Conservation (phyloP, 2,113 vertebrate genomes). For the Archilochus colubris region DNA sequence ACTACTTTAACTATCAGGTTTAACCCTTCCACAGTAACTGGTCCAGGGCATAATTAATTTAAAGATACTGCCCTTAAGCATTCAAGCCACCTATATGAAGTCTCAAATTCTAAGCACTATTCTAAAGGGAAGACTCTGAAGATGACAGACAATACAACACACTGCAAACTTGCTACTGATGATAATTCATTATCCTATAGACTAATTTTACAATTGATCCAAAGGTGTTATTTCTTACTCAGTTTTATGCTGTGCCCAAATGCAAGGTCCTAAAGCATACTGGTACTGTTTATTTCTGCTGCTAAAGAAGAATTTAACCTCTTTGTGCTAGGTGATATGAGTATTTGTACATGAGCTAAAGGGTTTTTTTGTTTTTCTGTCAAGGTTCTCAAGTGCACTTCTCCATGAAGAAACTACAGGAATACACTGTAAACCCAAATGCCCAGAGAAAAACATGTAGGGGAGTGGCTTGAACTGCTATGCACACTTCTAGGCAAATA, state of each 20-base stretch:
- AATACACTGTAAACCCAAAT: background rate
- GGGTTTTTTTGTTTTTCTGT: background rate
- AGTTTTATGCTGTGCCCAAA: background rate
- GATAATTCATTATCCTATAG: background rate
- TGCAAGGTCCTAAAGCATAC: background rate
- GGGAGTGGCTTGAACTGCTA: background rate
- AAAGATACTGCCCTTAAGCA: background rate
- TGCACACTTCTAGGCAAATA: background rate
- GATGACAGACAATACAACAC: background rate
- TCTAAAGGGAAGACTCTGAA: background rate
- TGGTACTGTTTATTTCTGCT: background rate
- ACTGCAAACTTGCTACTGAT: background rate
- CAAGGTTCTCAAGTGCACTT: background rate
- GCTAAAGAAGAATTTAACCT: background rate
- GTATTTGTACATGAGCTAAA: background rate
- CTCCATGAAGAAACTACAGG: background rate
- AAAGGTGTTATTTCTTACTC: background rate
- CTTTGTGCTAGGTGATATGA: background rate
- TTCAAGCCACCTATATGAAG: background rate
- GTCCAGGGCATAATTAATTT: background rate
- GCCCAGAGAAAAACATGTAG: background rate
- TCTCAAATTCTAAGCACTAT: background rate
- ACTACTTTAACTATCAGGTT: conserved; percentile 13
- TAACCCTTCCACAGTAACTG: background rate
- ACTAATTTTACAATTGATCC: background rate